Conservation (phyloP, 2,888 invertebrate species). For the Cerceris ruficornis region DNA sequence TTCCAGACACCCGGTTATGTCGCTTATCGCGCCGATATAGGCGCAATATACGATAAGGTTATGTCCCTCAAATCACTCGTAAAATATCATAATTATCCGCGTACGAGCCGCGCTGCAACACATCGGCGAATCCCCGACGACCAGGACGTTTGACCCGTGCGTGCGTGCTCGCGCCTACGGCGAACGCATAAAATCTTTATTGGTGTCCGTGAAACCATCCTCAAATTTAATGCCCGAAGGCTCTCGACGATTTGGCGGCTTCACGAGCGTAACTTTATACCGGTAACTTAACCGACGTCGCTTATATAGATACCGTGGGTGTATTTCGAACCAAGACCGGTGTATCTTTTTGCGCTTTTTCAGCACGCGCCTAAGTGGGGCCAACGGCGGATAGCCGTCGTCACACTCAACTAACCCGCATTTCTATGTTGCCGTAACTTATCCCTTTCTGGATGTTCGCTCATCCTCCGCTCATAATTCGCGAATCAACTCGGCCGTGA, state of each 20-base stretch:
- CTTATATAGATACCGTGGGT: constrained; percentile 35
- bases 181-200: constrained; percentile 62
- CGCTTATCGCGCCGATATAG: constrained; percentile 52
- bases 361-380: constrained; percentile 32
- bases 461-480: constrained; percentile 15
- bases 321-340: constrained; percentile 33
- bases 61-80: constrained; percentile 42
- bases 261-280: constrained; percentile 52
- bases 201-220: constrained; percentile 53
- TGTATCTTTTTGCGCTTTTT: constrained; percentile 35
- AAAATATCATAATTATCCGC: constrained; percentile 59
- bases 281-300: constrained; percentile 55
- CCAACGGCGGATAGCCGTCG: constrained; percentile 21
- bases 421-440: constrained; percentile 31
- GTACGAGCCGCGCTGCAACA: background rate
- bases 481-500: constrained; percentile 17
- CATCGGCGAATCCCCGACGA: background rate
- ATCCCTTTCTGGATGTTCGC: background rate
- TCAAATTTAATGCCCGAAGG: constrained; percentile 54
- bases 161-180: constrained; percentile 7
- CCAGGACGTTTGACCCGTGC: background rate
- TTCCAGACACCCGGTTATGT: constrained; percentile 49
- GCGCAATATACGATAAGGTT: constrained; percentile 57
- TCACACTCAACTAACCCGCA: constrained; percentile 31
- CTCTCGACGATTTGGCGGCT: constrained; percentile 50